phyloP scores from a whole-genome alignment of 2,113 vertebrate species.

The Setophaga petechia region DNA sequence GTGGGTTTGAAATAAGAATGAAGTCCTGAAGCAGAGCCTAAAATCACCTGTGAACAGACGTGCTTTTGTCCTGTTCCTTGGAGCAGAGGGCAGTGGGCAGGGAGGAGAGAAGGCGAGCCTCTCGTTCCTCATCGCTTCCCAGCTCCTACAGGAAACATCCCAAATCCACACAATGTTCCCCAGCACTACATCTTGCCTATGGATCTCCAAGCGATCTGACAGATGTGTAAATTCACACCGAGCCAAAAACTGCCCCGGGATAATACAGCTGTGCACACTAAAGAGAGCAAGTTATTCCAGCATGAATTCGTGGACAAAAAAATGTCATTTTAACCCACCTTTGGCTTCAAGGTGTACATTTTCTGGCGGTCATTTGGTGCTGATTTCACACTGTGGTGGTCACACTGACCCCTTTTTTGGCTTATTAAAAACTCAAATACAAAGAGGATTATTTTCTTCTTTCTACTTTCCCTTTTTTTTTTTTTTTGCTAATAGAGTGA shows the following conservation, averaged over 20 bases:
- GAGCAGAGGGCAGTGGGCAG: not conserved
- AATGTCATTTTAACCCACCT: conserved; percentile 12
- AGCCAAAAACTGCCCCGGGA: conserved; percentile 64
- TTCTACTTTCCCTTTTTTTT: rapidly evolving
- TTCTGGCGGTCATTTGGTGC: conserved; percentile 8
- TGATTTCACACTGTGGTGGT: not conserved
- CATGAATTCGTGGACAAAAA: not conserved
- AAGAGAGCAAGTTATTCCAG: conserved; percentile 26
- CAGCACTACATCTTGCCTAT: conserved; percentile 9
- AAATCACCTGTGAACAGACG: conserved; percentile 9
- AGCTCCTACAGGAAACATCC: conserved; percentile 55
- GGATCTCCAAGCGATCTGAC: conserved; percentile 57
- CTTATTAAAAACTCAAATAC: not conserved
- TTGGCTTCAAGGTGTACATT: conserved; percentile 34
- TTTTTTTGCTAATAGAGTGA: conserved; percentile 15
- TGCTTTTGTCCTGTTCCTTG: not conserved
- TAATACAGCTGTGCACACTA: conserved; percentile 61
- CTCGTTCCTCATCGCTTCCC: not conserved
- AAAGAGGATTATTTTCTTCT: not conserved
- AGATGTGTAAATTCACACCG: conserved; percentile 57
- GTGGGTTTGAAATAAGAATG: not conserved
- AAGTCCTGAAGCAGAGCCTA: not conserved
- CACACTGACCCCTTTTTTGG: not conserved
- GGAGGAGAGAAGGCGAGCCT: not conserved
- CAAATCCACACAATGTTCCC: conserved; percentile 51